Base-by-base conservation (phyloP, 2,797 vertebrate genomes). In the Sylvia borin region DNA sequence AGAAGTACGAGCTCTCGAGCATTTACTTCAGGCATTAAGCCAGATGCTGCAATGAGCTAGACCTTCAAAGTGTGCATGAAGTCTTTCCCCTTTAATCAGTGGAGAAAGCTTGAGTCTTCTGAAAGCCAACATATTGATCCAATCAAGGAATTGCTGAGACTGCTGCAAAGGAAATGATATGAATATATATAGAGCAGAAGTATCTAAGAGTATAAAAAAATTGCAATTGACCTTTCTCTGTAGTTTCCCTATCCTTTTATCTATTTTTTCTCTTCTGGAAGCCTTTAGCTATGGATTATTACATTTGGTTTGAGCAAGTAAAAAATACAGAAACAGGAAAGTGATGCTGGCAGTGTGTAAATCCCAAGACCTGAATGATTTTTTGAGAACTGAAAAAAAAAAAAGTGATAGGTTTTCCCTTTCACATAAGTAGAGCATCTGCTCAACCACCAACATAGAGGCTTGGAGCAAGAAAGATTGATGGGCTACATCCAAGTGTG, bases 41-140 rank as follows among this genome's bases (percentile, higher is more conserved):
- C 67, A 85, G 72, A 72, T 31, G 47, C 40, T 73, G 64, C 5
- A 3, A 75, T 77, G 57, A 91, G 22, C 34, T 55, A 67, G 68
- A 80, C 45, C 48, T 89, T 94, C 86, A 82, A 94, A 96, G 40
- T 16, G 15, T 60, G 54, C 43, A 50, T 50, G 53, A 67, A 60
- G 42, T 34, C 62, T 31, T 80, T 34, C 20, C 18, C 19, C 9
- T 94, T 91, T 85, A 89, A 92, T 87, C 53, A 79, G 48, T 32
- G 29, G 36, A 76, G 55, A 91, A 89, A 93, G 53, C 55, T 26
- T 70, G 71, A 92, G n/a, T 73, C 55, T 88, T 90, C 72, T 76
- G 57, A 92, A 95, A 93, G 53, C 17, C n/a, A 88, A n/a, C 40
- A 42, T 76, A 94, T 38, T 82, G 75, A 92, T 87, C 84, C 79